phyloP scores from a whole-genome alignment of 2,797 vertebrate species.

The Sebastes hubbsi region DNA sequence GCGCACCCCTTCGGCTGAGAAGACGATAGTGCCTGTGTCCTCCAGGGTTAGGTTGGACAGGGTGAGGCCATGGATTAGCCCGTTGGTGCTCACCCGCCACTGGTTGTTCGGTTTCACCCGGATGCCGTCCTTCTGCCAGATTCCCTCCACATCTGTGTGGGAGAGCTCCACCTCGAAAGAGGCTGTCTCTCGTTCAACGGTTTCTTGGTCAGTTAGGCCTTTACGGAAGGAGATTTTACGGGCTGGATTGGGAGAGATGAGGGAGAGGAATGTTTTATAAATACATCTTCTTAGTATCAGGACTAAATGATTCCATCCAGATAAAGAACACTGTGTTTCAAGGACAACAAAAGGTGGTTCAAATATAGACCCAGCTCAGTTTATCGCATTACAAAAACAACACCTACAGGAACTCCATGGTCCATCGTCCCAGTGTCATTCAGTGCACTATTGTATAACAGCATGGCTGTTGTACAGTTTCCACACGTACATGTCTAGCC shows the following conservation, averaged over 20 bases:
- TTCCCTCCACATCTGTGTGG: conserved; percentile 86
- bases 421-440: conserved; percentile 43
- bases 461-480: conserved; percentile 45
- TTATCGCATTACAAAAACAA: conserved; percentile 30
- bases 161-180: conserved; percentile 94
- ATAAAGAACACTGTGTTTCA: conserved; percentile 14
- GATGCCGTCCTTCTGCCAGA: conserved; percentile 92
- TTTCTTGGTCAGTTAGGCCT: conserved; percentile 85
- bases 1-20: conserved; percentile 87
- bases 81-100: conserved; percentile 83
- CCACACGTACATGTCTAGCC: conserved; percentile 47
- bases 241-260: conserved; percentile 73
- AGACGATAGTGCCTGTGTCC: conserved; percentile 89
- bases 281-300: not conserved
- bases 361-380: conserved; percentile 43
- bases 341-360: conserved; percentile 32
- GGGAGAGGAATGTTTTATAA: not conserved
- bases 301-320: not conserved
- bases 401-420: conserved; percentile 13
- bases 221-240: conserved; percentile 86
- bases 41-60: conserved; percentile 87
- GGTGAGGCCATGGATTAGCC: conserved; percentile 85
- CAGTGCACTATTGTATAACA: conserved; percentile 20
- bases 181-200: conserved; percentile 89
- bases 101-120: conserved; percentile 86